These are phyloP conservation scores for Balearica regulorum DNA, from an alignment of 2,797 vertebrate genomes.

Conservation along the genomic window DNA sequence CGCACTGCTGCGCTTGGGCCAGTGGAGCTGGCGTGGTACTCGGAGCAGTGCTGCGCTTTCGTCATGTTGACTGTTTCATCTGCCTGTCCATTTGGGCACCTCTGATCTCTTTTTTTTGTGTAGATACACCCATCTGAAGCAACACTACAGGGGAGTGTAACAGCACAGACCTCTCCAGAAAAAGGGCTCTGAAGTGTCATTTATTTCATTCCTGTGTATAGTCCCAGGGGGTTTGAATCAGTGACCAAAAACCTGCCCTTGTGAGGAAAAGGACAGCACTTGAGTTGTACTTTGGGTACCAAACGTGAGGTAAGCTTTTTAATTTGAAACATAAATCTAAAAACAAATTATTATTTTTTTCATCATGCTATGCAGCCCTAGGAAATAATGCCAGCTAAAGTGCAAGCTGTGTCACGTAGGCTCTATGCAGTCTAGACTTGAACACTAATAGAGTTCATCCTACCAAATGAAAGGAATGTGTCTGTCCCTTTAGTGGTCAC, in stretches of 20 bases:
- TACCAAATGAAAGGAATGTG: not conserved
- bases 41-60: not conserved
- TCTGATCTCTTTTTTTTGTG: not conserved
- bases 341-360: rapidly evolving
- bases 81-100: not conserved
- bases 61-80: rapidly evolving
- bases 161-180: not conserved
- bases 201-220: not conserved
- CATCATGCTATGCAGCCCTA: not conserved
- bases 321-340: not conserved
- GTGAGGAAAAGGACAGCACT: not conserved
- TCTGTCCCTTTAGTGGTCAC: not conserved
- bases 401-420: not conserved
- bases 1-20: not conserved
- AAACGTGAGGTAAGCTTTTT: not conserved
- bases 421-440: not conserved
- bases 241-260: not conserved
- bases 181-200: rapidly evolving
- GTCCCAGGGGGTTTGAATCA: not conserved
- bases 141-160: not conserved
- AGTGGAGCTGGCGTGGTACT: rapidly evolving
- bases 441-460: not conserved
- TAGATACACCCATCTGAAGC: not conserved
- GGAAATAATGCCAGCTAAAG: not conserved
- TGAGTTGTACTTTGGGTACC: not conserved